These are phyloP conservation scores for Esperia sulphurella DNA, from an alignment of 2,888 invertebrate species.

Conservation along the genomic window DNA sequence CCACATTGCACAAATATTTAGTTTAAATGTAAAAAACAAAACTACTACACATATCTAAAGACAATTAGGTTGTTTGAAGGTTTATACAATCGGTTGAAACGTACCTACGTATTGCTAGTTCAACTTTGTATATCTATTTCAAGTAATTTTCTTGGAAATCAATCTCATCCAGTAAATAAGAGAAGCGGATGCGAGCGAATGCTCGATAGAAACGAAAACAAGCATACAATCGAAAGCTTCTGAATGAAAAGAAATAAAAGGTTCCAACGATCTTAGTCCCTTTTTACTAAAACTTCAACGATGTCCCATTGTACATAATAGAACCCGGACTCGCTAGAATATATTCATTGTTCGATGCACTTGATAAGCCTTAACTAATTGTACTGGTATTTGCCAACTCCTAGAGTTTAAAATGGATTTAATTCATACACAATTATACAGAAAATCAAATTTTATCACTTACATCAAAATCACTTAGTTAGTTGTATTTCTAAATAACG, in stretches of 20 bases:
- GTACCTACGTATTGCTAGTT: no score
- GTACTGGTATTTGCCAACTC: background rate
- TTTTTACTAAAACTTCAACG: constrained; percentile 34
- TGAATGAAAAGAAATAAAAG: constrained; percentile 31
- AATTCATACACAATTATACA: no score
- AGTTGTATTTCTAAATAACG: no score
- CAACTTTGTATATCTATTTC: no score
- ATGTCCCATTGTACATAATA: constrained; percentile 27
- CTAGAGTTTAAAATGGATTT: background rate
- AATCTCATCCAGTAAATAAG: background rate
- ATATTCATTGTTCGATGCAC: constrained; percentile 32
- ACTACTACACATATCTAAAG: no score
- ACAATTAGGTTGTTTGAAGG: no score
- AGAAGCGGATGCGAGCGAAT: background rate
- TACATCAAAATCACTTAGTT: no score
- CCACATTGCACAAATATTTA: no score
- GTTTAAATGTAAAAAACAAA: no score
- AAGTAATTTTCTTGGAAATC: no score
- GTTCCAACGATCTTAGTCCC: constrained; percentile 16
- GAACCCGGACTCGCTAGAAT: constrained; percentile 37
- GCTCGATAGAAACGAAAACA: constrained; percentile 20
- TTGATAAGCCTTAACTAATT: constrained; percentile 16
- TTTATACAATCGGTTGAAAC: no score
- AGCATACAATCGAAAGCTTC: constrained; percentile 23
- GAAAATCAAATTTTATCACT: no score